Conservation (phyloP, 2,888 invertebrate species). For the Pristionchus arcanus region DNA sequence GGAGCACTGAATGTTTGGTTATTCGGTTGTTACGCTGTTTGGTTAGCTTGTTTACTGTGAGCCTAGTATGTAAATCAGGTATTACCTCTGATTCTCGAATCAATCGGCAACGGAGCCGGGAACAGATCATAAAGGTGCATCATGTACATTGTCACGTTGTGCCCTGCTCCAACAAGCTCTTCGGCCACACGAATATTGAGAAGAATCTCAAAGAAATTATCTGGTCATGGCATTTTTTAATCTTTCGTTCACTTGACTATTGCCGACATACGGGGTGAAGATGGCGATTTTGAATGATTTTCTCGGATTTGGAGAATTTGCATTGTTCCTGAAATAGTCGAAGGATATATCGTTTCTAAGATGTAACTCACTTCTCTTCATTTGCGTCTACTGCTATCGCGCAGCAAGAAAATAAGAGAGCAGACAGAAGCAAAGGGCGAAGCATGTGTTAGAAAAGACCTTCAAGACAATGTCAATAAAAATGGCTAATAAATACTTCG, state of each 20-base stretch:
- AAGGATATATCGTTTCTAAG: background rate
- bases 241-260: background rate
- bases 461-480: no score
- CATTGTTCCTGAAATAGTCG: background rate
- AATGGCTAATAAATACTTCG: background rate
- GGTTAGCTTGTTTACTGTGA: no score
- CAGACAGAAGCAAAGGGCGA: background rate
- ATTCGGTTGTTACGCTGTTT: background rate
- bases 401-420: background rate
- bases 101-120: background rate
- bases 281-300: constrained; percentile 41
- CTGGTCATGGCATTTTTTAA: background rate
- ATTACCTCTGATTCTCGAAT: constrained; percentile 15
- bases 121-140: background rate
- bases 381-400: background rate
- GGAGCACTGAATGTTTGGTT: background rate
- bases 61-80: background rate
- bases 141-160: constrained; percentile 18
- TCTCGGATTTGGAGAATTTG: background rate
- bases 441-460: background rate
- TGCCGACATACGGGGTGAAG: constrained; percentile 27
- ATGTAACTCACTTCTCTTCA: background rate
- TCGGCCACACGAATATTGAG: constrained; percentile 8
- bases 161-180: background rate
- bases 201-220: background rate